Conservation (phyloP, 2,888 invertebrate species). For the Mesorhabditis belari region DNA sequence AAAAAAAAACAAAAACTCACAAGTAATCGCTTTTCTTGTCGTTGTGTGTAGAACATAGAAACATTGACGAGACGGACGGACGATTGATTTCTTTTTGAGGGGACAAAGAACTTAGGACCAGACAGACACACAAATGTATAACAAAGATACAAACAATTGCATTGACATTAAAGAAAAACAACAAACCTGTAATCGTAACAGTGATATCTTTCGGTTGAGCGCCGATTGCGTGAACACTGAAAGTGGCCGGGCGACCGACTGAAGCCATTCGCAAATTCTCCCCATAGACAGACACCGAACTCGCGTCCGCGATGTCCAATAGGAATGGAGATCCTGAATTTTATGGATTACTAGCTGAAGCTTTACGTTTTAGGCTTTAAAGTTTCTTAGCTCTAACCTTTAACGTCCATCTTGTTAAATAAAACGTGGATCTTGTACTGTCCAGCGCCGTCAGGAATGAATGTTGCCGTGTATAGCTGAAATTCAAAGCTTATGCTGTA, state of each 20-base stretch:
- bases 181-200: conserved; percentile 54
- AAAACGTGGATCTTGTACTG: conserved; percentile 76
- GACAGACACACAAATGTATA: neutral
- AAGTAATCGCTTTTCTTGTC: neutral
- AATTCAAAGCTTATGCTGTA: neutral
- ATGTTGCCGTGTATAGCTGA: conserved; percentile 57
- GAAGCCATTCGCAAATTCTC: conserved; percentile 61
- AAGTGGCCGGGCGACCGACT: conserved; percentile 62
- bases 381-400: conserved; percentile 57
- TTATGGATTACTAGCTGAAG: neutral
- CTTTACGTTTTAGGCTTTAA: neutral
- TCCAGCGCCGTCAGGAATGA: conserved; percentile 62
- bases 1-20: neutral
- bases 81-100: neutral
- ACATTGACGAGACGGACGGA: neutral
- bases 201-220: conserved; percentile 54
- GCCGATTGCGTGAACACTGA: conserved; percentile 60
- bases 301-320: conserved; percentile 56
- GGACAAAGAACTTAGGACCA: neutral
- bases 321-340: conserved; percentile 54
- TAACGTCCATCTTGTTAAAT: conserved; percentile 83
- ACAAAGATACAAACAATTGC: conserved; percentile 1
- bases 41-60: neutral
- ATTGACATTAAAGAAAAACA: neutral
- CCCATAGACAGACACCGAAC: conserved; percentile 61